Percentiles rank a stretch among this genome's conserved stretches.
Evolutionary conservation across 2,113 vertebrate genomes (phyloP).

Genomic region (Poicephalus gulielmi): DNA sequence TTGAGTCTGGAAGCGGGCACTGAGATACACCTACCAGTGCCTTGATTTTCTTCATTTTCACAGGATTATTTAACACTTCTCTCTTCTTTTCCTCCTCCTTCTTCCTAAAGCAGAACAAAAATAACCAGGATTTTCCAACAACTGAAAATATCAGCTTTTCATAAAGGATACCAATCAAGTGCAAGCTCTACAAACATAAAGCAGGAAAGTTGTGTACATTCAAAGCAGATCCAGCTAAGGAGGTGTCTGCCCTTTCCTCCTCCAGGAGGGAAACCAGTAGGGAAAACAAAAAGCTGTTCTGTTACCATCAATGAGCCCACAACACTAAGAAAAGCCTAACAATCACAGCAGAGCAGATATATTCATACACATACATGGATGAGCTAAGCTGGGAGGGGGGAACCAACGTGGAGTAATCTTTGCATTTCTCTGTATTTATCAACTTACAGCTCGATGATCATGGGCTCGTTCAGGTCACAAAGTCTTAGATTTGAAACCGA

Average conservation of each 20-base stretch:
- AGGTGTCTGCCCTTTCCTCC: background rate
- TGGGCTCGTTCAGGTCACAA: background rate
- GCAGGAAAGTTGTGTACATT: background rate
- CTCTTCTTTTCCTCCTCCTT: slow-evolving; percentile 94
- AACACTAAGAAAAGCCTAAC: accelerated
- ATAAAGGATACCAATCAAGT: accelerated
- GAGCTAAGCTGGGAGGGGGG: background rate
- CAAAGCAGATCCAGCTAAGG: background rate
- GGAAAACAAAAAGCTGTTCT: background rate
- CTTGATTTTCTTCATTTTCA: slow-evolving; percentile 99
- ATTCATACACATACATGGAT: no score
- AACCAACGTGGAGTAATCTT: no score
- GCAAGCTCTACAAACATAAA: background rate
- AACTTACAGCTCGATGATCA: background rate
- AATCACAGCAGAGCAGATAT: background rate
- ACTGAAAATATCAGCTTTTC: background rate
- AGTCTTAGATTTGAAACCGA: background rate
- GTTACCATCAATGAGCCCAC: background rate
- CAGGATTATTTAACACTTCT: slow-evolving; percentile 92
- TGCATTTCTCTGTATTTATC: background rate
- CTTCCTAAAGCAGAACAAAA: slow-evolving; percentile 77
- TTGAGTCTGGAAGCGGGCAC: background rate
- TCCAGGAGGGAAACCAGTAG: no score
- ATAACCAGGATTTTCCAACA: background rate
- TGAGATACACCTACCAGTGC: slow-evolving; percentile 80